Evolutionary conservation across 2,888 invertebrate genomes (phyloP).

Genomic region (Arrhopalites spinosus): DNA sequence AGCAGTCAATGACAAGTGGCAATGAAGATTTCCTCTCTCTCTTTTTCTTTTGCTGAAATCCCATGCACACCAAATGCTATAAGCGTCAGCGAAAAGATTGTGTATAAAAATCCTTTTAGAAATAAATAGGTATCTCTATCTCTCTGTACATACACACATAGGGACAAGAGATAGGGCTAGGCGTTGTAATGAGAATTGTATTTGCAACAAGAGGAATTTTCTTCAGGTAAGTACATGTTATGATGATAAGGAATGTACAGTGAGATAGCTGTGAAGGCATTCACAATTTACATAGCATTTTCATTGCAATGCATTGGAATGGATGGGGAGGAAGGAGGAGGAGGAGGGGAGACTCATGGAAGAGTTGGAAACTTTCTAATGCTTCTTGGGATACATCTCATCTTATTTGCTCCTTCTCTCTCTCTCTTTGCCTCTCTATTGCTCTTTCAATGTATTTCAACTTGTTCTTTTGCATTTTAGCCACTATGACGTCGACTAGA

Average conservation of each 20-base stretch:
- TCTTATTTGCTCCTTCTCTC: too few relatives aligned
- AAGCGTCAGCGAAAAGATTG: too few relatives aligned
- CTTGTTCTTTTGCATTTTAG: not conserved
- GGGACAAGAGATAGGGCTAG: not conserved
- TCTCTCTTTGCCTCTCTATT: too few relatives aligned
- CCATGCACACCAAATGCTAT: too few relatives aligned
- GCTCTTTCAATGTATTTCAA: not conserved
- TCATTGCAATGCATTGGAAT: not conserved
- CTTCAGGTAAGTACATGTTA: not conserved
- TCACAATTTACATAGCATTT: conserved; percentile 13
- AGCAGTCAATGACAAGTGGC: conserved; percentile 35
- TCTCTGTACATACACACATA: too few relatives aligned
- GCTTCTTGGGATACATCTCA: not conserved
- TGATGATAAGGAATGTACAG: not conserved
- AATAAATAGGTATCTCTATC: too few relatives aligned
- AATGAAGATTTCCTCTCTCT: conserved; percentile 28
- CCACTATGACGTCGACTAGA: conserved; percentile 27
- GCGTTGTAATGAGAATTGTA: not conserved
- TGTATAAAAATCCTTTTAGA: too few relatives aligned
- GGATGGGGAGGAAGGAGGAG: not conserved
- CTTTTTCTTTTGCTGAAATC: too few relatives aligned
- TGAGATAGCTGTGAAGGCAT: not conserved
- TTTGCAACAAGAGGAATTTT: not conserved
- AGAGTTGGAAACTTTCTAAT: conserved; percentile 30
- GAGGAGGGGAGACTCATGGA: not conserved